Base-by-base conservation (phyloP, 2,797 vertebrate species). In the Anolis apletophallus region DNA sequence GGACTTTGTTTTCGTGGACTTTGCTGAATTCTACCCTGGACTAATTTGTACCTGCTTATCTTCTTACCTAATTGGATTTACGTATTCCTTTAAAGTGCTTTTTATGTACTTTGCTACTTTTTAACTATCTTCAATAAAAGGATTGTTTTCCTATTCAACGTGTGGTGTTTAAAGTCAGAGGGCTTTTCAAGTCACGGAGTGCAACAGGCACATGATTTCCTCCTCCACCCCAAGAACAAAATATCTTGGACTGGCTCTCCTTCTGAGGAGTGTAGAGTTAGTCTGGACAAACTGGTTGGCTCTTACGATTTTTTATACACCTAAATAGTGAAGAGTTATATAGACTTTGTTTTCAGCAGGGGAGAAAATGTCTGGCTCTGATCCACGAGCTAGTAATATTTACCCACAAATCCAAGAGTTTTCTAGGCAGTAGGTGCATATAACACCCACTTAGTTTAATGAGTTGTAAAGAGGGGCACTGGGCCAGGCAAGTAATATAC, bases 381-480 rank as follows among this genome's bases (percentile, higher is more conserved):
- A 14, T 87, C 71, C 88, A 76, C 19, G 23, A 34, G 46, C 2
- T 46, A 73, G 3, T 23, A 75, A 29, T 36, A 32, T 88, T 93
- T 94, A 74, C 29, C 76, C 36, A 54, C 52, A 83, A 36, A 23
- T 92, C 50, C 55, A 68, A 90, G 55, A 85, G 73, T 80, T 90
- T 93, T 87, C 23, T 50, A 89, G 73, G 61, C 72, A 89, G 12
- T 34, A 74, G 50, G 72, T 85, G 1, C 34, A 54, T n/a, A 1
- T 71, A 88, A 57, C 29, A 29, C 5, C 26, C 74, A 79, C 83
- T 93, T 89, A 91, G 69, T 91, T 90, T 88, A 91, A 87, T 85
- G 85, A 81, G n/a, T 79, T 90, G 81, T 50, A 89, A 55, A 61
- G 59, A 21, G n/a, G 8, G 34, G 21, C 46, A 57, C 5, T 73